Percentiles rank a stretch among this genome's conserved stretches.
These are phyloP conservation scores for Erithacus rubecula DNA, from an alignment of 2,797 vertebrate species.

Conservation along the genomic window DNA sequence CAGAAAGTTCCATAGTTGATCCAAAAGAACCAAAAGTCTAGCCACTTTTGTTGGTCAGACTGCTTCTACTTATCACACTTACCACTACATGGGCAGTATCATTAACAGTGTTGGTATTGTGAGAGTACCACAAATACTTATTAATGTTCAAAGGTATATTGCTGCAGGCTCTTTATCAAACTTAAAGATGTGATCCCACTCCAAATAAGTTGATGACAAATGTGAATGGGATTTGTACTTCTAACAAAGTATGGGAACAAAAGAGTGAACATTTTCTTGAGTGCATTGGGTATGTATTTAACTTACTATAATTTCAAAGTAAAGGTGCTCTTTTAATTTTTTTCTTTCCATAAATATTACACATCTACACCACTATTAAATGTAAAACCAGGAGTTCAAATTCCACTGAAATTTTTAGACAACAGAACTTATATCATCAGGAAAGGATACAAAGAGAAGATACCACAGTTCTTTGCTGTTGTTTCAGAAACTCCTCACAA, in stretches of 20 bases:
- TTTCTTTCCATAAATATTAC: background rate
- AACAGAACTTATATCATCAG: background rate
- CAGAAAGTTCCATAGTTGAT: background rate
- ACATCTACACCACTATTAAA: background rate
- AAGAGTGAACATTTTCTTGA: background rate
- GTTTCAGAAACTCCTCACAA: slow-evolving; percentile 82
- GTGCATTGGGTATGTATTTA: background rate
- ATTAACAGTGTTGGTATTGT: background rate
- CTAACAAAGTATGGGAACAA: background rate
- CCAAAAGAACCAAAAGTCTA: background rate
- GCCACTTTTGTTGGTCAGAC: background rate
- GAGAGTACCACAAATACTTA: background rate
- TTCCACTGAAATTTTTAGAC: background rate
- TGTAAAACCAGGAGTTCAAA: background rate
- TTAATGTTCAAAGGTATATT: background rate
- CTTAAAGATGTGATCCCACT: background rate
- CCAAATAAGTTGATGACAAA: background rate
- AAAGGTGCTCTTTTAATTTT: background rate
- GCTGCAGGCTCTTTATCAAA: background rate
- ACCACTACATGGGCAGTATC: background rate
- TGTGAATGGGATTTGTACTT: background rate
- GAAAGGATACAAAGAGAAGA: slow-evolving; percentile 90
- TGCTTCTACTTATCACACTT: background rate
- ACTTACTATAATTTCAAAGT: background rate
- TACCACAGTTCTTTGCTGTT: slow-evolving; percentile 74